Conservation (phyloP, 2,888 invertebrate genomes). For the Agriopis marginaria region DNA sequence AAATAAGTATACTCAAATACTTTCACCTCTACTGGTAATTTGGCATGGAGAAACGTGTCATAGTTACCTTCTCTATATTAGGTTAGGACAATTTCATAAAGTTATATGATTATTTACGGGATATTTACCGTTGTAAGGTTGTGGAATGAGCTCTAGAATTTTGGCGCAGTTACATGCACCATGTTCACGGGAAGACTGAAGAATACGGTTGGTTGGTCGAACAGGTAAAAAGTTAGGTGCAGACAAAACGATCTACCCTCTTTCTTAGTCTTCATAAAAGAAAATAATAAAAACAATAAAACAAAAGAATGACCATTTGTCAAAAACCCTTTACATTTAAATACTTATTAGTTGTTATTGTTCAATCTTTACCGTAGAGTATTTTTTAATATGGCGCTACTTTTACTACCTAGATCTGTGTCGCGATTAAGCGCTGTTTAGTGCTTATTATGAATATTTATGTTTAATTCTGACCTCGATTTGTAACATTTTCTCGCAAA, state of each 20-base stretch:
- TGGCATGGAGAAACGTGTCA: neutral
- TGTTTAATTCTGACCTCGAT: constrained; percentile 6
- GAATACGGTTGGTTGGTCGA: no score
- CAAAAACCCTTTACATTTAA: neutral
- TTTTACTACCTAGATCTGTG: neutral
- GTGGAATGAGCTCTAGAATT: no score
- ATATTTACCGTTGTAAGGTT: no score
- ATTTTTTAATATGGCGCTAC: neutral
- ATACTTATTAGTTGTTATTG: neutral
- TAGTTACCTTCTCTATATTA: neutral
- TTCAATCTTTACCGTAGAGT: neutral
- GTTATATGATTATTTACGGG: no score
- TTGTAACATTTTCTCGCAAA: neutral
- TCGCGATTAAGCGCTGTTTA: neutral
- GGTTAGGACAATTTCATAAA: no score
- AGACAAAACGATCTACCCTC: no score
- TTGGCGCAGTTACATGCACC: no score
- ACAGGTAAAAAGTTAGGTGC: no score
- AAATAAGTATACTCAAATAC: neutral
- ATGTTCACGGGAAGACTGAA: no score
- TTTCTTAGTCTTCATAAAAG: no score
- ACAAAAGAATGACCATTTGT: neutral
- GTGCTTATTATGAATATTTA: neutral
- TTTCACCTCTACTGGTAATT: neutral
- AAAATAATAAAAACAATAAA: neutral